These are phyloP conservation scores for Sarcophaga bullata DNA, from an alignment of 1,140 invertebrate genomes.

Conservation along the genomic window DNA sequence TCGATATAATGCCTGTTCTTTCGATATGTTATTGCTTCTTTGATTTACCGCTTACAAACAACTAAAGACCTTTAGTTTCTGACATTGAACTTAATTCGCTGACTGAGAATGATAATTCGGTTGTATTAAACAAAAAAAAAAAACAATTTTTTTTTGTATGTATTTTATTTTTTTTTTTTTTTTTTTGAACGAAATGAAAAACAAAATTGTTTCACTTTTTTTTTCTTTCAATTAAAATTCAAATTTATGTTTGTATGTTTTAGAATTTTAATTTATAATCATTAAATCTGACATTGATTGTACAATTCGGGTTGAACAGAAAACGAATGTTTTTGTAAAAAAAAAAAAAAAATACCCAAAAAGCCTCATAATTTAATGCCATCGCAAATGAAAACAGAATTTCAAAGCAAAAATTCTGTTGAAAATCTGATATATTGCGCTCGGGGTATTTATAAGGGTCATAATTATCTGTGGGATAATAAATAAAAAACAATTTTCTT, in stretches of 20 bases:
- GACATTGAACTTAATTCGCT: slow-evolving; percentile 2
- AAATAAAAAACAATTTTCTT: no score
- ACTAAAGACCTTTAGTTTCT: neutral
- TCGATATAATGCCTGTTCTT: no score
- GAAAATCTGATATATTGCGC: neutral
- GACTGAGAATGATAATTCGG: slow-evolving; percentile 3
- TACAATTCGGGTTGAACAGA: slow-evolving; percentile 23
- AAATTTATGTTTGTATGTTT: slow-evolving; percentile 10
- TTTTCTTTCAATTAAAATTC: neutral
- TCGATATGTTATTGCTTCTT: no score
- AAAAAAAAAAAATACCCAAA: slow-evolving; percentile 18
- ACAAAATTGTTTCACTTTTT: neutral
- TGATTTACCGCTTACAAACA: no score
- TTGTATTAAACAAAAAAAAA: no score
- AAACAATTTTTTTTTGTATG: slow-evolving; percentile 8
- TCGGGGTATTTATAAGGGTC: neutral
- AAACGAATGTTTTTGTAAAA: neutral
- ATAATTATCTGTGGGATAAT: neutral
- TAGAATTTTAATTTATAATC: slow-evolving; percentile 32
- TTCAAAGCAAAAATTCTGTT: neutral
- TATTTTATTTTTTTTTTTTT: neutral
- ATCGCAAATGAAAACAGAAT: neutral
- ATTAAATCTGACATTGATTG: slow-evolving; percentile 39
- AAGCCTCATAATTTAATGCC: slow-evolving; percentile 32
- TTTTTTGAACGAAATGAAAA: no score